Base-by-base conservation (phyloP, 2,888 invertebrate genomes). In the Asteroscopus sphinx region DNA sequence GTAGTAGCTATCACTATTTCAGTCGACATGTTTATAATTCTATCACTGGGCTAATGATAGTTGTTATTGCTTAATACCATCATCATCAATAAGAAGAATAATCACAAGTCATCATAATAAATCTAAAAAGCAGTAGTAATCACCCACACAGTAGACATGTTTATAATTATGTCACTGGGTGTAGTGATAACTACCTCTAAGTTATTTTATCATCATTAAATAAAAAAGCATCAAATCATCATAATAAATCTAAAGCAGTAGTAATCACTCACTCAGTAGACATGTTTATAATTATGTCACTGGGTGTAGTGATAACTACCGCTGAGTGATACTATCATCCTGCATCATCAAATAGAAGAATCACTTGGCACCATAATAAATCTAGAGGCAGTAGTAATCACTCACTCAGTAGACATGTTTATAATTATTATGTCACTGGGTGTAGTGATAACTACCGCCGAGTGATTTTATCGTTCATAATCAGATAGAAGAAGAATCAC, bases 251-350 rank as follows among this genome's bases (percentile, higher is more conserved):
- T n/a, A n/a, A 30, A 26, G 26, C 26, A 26, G 6, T 26, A 8
- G n/a, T 30, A 2, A 11, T n/a, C 32, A 51, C 46, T 49, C 33
- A 32, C 46, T 55, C 46, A 55, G 54, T 42, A 45, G 79, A 75
- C 73, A 77, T 61, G 75, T 76, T 39, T 36, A 8, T 42, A 33
- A 28, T 48, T 75, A 68, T 77, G 75, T 82, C 80, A 82, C 80
- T 80, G 81, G 79, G 79, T 63, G 58, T 47, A 12, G 65, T 76
- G 72, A 78, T 73, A 53, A 71, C 57, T 76, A 28, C 44, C 39
- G 47, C 41, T 61, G 45, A 26, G 13, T 46, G 40, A 32, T n/a
- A 26, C 11, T n/a, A 2, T 32, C 13, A 25, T 17, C 36, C 36
- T 25, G 9, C 8, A 25, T 2, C 37, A 21, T 21, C 2, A 21